Percentiles rank a stretch among this genome's conserved stretches.
Conservation (phyloP, 2,888 invertebrate genomes). For the Polymixis lichenea region DNA sequence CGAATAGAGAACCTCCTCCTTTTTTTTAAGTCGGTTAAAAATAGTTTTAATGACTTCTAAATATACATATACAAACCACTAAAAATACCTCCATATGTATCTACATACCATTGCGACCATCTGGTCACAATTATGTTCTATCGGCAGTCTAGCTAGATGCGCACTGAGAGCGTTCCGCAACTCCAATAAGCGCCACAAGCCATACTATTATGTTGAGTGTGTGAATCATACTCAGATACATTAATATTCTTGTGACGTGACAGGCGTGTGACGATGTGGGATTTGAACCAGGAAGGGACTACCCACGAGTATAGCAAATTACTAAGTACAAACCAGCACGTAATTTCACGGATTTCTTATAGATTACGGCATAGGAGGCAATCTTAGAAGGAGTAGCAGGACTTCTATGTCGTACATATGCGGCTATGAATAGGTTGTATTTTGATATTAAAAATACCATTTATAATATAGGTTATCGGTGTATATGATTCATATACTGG, state of each 20-base stretch:
- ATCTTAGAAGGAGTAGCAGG: neutral
- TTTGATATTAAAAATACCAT: too few species aligned
- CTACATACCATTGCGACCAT: too few species aligned
- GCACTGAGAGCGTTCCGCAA: neutral
- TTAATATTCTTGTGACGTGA: conserved; percentile 47
- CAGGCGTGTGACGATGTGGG: conserved; percentile 33
- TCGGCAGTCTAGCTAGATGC: neutral
- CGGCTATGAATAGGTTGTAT: neutral
- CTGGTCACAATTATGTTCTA: too few species aligned
- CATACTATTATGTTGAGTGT: conserved; percentile 25
- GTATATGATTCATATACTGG: too few species aligned
- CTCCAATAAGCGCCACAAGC: conserved; percentile 43
- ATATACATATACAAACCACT: neutral
- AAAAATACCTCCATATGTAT: neutral
- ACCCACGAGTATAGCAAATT: conserved; percentile 19
- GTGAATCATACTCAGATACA: conserved; percentile 47
- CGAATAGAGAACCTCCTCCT: too few species aligned
- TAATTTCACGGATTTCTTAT: conserved; percentile 4
- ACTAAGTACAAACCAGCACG: neutral
- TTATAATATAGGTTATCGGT: too few species aligned
- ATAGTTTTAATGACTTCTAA: neutral
- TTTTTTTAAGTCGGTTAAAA: too few species aligned
- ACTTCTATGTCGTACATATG: neutral
- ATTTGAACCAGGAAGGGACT: conserved; percentile 34
- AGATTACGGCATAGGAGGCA: neutral